Conservation (phyloP, 1,140 invertebrate species). For the Anastatus disparis region DNA sequence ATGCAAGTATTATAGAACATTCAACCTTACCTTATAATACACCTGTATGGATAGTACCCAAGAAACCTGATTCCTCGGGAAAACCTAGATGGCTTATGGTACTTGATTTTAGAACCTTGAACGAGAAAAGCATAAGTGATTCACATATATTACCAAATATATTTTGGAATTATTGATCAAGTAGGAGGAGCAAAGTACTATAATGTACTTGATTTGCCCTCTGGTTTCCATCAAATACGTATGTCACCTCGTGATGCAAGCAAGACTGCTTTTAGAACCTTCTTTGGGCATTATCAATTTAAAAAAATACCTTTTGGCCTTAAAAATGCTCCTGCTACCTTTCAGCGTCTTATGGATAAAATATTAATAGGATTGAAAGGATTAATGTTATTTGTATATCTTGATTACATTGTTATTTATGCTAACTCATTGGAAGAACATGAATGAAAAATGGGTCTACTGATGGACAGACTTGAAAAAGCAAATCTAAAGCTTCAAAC, state of each 20-base stretch:
- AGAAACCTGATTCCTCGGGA: too few species aligned
- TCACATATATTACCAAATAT: slow-evolving; percentile 69
- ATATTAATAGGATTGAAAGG: not conserved
- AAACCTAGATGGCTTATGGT: too few species aligned
- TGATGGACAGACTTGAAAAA: not conserved
- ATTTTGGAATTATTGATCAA: slow-evolving; percentile 50
- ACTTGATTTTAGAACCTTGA: too few species aligned
- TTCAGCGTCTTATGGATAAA: not conserved
- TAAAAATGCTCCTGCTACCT: too few species aligned
- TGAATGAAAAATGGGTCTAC: not conserved
- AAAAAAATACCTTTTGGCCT: too few species aligned
- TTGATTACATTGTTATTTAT: not conserved
- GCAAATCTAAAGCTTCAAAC: not conserved
- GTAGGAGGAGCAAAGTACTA: slow-evolving; percentile 1
- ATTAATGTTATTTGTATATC: not conserved
- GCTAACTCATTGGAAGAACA: not conserved
- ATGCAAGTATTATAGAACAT: too few species aligned
- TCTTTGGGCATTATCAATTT: too few species aligned
- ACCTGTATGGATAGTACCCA: too few species aligned
- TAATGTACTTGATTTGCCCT: slow-evolving; percentile 6
- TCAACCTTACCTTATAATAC: too few species aligned
- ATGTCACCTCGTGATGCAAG: not conserved
- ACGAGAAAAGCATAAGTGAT: slow-evolving; percentile 61
- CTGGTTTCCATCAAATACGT: slow-evolving; percentile 12
- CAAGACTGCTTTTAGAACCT: not conserved